phyloP scores from a whole-genome alignment of 2,888 invertebrate genomes.

The Amphipyra berbera region DNA sequence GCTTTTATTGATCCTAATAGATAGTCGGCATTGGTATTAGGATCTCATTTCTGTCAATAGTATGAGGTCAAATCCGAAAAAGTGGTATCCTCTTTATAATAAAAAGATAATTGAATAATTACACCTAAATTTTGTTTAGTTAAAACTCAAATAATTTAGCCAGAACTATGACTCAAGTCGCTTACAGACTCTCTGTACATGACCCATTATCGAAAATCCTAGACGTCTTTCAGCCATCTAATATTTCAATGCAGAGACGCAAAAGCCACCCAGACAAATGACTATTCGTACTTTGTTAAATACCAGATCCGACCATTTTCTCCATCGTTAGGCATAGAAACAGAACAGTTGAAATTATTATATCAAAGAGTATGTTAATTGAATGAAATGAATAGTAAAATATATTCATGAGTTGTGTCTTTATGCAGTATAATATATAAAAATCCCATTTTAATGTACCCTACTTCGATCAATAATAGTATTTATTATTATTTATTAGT shows the following conservation, averaged over 20 bases:
- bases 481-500: too few relatives aligned
- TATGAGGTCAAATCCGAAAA: neutral
- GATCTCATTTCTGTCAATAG: neutral
- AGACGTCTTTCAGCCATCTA: constrained; percentile 30
- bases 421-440: too few relatives aligned
- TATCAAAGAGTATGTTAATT: too few relatives aligned
- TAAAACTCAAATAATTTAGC: too few relatives aligned
- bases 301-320: neutral
- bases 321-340: too few relatives aligned
- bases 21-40: constrained; percentile 1
- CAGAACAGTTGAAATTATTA: too few relatives aligned
- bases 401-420: too few relatives aligned
- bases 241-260: constrained; percentile 18
- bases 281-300: constrained; percentile 3
- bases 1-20: constrained; percentile 3
- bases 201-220: constrained; percentile 15
- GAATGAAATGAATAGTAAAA: too few relatives aligned
- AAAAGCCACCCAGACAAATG: constrained; percentile 18
- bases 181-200: constrained; percentile 6
- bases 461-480: too few relatives aligned
- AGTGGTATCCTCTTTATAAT: neutral
- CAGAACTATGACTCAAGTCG: neutral
- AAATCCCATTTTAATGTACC: too few relatives aligned
- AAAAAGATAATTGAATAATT: too few relatives aligned
- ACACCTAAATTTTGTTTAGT: too few relatives aligned